These are phyloP conservation scores for Threskiornis aethiopicus DNA, from an alignment of 2,797 vertebrate genomes.

Conservation along the genomic window DNA sequence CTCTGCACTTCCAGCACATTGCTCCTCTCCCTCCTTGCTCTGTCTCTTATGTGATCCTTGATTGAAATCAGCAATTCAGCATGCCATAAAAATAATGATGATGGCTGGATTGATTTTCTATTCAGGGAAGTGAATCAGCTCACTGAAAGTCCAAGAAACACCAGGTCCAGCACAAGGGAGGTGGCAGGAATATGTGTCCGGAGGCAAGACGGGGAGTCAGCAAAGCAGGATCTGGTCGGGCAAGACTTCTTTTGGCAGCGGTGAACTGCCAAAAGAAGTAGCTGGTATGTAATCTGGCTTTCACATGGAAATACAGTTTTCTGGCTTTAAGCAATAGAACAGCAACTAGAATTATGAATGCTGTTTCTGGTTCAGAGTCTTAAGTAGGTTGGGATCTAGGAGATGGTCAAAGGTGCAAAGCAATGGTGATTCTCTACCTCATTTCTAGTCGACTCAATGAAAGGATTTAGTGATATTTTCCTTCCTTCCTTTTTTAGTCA, in stretches of 20 bases:
- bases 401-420: background rate
- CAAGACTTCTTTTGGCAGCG: background rate
- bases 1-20: background rate
- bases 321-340: background rate
- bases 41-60: background rate
- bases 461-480: background rate
- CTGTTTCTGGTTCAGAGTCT: background rate
- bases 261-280: background rate
- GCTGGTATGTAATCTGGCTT: background rate
- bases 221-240: background rate
- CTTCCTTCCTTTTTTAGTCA: background rate
- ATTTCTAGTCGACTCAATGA: background rate
- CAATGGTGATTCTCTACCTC: background rate
- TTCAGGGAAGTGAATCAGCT: background rate
- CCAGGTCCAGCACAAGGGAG: background rate
- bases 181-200: background rate
- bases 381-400: background rate
- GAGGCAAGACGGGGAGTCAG: background rate
- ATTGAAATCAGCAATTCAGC: background rate
- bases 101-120: background rate
- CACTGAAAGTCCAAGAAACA: background rate
- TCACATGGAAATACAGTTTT: background rate
- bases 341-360: background rate
- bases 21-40: background rate
- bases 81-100: background rate